phyloP scores from a whole-genome alignment of 2,797 vertebrate species.

The Cheirogaleus major region DNA sequence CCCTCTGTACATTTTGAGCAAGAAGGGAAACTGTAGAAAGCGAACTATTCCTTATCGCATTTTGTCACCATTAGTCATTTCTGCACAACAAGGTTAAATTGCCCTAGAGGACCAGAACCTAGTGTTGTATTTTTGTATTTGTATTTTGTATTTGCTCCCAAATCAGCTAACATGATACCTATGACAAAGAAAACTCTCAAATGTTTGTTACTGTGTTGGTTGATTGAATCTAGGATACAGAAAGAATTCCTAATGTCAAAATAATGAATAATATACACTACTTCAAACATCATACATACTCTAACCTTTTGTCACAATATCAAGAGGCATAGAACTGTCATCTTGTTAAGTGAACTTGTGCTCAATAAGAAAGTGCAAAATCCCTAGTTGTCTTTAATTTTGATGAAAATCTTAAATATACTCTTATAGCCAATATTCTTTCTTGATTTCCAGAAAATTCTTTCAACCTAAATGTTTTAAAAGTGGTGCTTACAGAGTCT shows the following conservation, averaged over 20 bases:
- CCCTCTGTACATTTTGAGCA: neutral
- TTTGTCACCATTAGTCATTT: neutral
- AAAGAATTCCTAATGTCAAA: neutral
- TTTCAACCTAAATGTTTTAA: slow-evolving; percentile 34
- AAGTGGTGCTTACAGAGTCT: neutral
- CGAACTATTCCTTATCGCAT: neutral
- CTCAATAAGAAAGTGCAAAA: neutral
- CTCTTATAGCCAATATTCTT: neutral
- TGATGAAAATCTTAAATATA: neutral
- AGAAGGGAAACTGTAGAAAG: neutral
- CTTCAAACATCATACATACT: neutral
- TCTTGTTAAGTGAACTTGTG: neutral
- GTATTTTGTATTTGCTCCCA: neutral
- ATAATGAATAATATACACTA: neutral
- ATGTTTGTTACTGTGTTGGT: neutral
- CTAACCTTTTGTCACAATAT: neutral
- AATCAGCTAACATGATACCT: neutral
- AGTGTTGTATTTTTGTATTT: neutral
- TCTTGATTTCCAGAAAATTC: slow-evolving; percentile 33
- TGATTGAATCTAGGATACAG: neutral
- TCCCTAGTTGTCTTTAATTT: neutral
- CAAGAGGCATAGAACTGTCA: neutral
- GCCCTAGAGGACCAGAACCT: neutral
- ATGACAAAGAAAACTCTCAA: neutral
- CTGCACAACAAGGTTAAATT: neutral